Evolutionary conservation across 2,888 invertebrate species (phyloP).

Genomic region (Platypus cylindrus): DNA sequence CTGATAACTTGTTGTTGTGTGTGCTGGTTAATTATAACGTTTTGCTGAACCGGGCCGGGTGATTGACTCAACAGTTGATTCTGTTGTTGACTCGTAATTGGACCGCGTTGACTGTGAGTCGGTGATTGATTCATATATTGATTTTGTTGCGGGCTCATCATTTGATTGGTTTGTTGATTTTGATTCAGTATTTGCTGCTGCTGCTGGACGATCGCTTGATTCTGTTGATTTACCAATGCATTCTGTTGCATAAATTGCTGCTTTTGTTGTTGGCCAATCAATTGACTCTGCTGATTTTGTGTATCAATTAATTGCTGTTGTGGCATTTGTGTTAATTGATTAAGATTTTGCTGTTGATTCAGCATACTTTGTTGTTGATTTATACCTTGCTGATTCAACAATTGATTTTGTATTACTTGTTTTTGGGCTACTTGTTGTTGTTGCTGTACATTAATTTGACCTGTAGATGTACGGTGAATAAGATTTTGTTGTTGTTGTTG

Average conservation of each 20-base stretch:
- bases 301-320: background rate
- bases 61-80: constrained; percentile 1
- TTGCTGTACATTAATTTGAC: constrained; percentile 18
- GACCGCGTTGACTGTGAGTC: constrained; percentile 33
- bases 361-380: constrained; percentile 3
- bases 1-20: constrained; percentile 2
- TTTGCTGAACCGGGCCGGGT: background rate
- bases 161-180: constrained; percentile 1
- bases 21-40: constrained; percentile 20
- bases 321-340: constrained; percentile 17
- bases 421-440: constrained; percentile 26
- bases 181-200: constrained; percentile 21
- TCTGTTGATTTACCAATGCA: constrained; percentile 12
- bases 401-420: constrained; percentile 24
- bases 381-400: constrained; percentile 20
- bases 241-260: constrained; percentile 22
- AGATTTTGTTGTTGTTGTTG: constrained; percentile 21
- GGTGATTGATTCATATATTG: constrained; percentile 14
- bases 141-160: constrained; percentile 14
- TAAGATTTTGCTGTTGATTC: constrained; percentile 12
- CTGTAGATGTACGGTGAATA: constrained; percentile 16
- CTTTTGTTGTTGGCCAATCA: constrained; percentile 20
- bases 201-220: constrained; percentile 20
- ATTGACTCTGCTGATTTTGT: constrained; percentile 15
- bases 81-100: too few relatives aligned